phyloP scores from a whole-genome alignment of 2,888 invertebrate species.

The Pheosia gnoma region DNA sequence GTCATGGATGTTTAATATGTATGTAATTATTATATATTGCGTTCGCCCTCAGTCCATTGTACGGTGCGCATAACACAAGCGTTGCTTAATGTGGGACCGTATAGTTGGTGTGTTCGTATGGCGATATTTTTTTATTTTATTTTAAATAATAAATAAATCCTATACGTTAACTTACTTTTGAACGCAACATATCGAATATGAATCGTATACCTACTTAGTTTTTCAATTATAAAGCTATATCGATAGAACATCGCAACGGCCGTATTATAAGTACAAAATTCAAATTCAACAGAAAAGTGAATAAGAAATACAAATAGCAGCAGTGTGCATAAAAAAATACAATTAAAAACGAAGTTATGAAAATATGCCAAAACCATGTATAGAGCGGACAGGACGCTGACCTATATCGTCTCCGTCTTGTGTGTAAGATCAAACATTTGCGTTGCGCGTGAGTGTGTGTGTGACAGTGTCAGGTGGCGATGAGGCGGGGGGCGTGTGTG shows the following conservation, averaged over 20 bases:
- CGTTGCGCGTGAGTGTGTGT: slow-evolving; percentile 54
- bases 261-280: slow-evolving; percentile 23
- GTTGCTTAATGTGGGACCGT: no score
- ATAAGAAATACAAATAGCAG: slow-evolving; percentile 32
- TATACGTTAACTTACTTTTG: no score
- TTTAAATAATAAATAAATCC: no score
- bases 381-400: slow-evolving; percentile 79
- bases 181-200: no score
- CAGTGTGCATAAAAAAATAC: slow-evolving; percentile 38
- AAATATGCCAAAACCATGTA: slow-evolving; percentile 63
- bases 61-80: no score
- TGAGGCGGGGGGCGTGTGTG: slow-evolving; percentile 79
- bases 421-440: slow-evolving; percentile 53
- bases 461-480: slow-evolving; percentile 78
- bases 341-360: slow-evolving; percentile 51
- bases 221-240: background rate
- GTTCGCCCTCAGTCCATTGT: no score
- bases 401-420: slow-evolving; percentile 50
- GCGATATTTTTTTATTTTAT: no score
- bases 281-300: slow-evolving; percentile 34
- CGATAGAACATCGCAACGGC: slow-evolving; percentile 54
- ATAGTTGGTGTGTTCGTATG: no score
- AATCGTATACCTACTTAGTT: no score
- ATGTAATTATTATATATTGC: no score
- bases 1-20: no score